Percentiles rank a stretch among this genome's conserved stretches.
These are phyloP conservation scores for Netelia fuscicornis DNA, from an alignment of 2,888 invertebrate genomes.

Conservation along the genomic window DNA sequence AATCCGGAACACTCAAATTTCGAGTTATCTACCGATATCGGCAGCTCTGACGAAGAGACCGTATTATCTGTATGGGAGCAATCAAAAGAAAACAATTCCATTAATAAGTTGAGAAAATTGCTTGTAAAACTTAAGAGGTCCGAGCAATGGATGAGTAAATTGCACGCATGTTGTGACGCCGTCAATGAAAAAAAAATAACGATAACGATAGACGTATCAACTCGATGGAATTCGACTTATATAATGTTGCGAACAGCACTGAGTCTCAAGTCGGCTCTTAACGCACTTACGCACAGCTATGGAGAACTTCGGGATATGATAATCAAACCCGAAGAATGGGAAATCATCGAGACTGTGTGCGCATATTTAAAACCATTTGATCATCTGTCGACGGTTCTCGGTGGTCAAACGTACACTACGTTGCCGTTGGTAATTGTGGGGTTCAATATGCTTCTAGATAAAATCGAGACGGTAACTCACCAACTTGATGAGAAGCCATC, in stretches of 20 bases:
- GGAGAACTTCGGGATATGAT: not conserved
- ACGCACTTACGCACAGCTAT: not conserved
- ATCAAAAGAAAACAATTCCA: not conserved
- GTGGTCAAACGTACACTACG: conserved; percentile 49
- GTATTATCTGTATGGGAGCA: not conserved
- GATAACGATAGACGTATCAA: conserved; percentile 44
- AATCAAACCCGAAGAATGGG: conserved; percentile 42
- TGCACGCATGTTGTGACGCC: conserved; percentile 27
- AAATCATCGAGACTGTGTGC: conserved; percentile 15
- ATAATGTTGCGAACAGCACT: conserved; percentile 18
- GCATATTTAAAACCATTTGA: conserved; percentile 35
- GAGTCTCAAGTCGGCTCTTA: conserved; percentile 5
- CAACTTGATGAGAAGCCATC: conserved; percentile 23
- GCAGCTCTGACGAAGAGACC: not conserved
- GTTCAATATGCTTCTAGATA: conserved; percentile 39
- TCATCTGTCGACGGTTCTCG: conserved; percentile 13
- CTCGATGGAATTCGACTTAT: conserved; percentile 57
- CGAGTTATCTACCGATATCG: conserved; percentile 10
- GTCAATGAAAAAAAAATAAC: conserved; percentile 27
- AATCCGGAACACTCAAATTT: not conserved
- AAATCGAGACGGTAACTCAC: conserved; percentile 33
- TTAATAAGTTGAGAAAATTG: conserved; percentile 16
- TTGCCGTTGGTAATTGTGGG: conserved; percentile 39
- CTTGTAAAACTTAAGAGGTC: conserved; percentile 45
- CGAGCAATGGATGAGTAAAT: conserved; percentile 36